These are phyloP conservation scores for Drosophila hydei DNA, from an alignment of 1,140 invertebrate species.

Conservation along the genomic window DNA sequence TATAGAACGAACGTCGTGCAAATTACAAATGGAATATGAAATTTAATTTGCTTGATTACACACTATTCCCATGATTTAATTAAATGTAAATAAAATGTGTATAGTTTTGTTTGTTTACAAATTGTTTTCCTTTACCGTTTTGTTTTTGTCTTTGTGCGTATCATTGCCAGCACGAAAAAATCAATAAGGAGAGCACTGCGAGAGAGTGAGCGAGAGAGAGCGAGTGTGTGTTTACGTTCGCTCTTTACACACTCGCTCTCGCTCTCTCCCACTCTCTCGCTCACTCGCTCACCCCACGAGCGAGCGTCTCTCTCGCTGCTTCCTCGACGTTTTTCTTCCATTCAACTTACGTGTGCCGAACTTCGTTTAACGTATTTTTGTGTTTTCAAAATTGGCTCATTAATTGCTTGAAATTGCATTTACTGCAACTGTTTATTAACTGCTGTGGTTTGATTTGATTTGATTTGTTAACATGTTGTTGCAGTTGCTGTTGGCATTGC, in stretches of 20 bases:
- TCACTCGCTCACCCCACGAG: constrained; percentile 19
- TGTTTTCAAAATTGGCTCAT: constrained; percentile 6
- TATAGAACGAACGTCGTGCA: neutral
- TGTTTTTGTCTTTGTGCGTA: constrained; percentile 20
- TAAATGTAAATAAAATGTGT: constrained; percentile 23
- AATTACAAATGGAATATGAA: constrained; percentile 12
- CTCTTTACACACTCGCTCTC: neutral
- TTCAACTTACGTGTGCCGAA: constrained; percentile 39
- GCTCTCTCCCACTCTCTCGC: neutral
- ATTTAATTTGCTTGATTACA: constrained; percentile 7
- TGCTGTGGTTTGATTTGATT: neutral
- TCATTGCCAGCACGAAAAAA: constrained; percentile 68
- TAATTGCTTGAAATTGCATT: constrained; percentile 1
- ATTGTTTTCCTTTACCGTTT: constrained; percentile 15
- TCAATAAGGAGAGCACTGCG: constrained; percentile 50
- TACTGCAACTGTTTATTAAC: neutral
- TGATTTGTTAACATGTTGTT: constrained; percentile 50
- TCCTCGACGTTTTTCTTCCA: constrained; percentile 4
- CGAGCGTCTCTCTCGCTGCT: constrained; percentile 1
- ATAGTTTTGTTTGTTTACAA: constrained; percentile 33
- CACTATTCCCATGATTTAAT: constrained; percentile 15
- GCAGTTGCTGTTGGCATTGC: constrained; percentile 60
- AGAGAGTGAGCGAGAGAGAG: constrained; percentile 24
- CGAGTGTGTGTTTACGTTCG: neutral
- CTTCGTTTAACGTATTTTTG: constrained; percentile 38